Evolutionary conservation across 1,140 invertebrate species (phyloP).

Genomic region (Pinna nobilis): DNA sequence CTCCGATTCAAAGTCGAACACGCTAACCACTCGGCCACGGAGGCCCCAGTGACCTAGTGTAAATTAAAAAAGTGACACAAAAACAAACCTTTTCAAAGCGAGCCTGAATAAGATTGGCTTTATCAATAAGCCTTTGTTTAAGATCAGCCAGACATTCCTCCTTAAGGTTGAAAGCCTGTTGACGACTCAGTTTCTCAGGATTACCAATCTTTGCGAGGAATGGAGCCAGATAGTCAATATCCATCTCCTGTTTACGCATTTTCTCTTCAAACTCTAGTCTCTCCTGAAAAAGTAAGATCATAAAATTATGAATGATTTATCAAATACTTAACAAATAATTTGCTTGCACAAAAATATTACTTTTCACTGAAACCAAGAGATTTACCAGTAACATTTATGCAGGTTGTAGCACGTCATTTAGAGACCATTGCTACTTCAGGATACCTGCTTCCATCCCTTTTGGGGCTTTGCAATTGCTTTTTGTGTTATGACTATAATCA

Average conservation of each 20-base stretch:
- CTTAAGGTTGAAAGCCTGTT: conserved; percentile 69
- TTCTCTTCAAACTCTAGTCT: conserved; percentile 69
- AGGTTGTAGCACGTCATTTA: too few species aligned
- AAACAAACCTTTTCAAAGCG: conserved; percentile 74
- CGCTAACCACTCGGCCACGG: background rate
- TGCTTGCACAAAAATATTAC: too few species aligned
- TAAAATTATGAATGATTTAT: too few species aligned
- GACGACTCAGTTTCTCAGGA: conserved; percentile 66
- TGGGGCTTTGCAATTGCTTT: too few species aligned
- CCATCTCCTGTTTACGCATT: conserved; percentile 72
- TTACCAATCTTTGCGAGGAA: conserved; percentile 74
- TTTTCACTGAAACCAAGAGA: too few species aligned
- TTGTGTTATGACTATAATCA: too few species aligned
- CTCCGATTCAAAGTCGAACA: background rate
- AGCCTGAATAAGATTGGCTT: conserved; percentile 75
- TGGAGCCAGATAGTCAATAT: conserved; percentile 75
- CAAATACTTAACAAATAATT: too few species aligned
- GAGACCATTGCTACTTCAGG: too few species aligned
- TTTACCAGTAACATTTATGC: too few species aligned
- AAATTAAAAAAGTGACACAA: background rate
- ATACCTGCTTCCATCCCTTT: too few species aligned
- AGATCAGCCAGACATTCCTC: conserved; percentile 73
- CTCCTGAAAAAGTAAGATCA: conserved; percentile 69
- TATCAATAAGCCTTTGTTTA: conserved; percentile 74
- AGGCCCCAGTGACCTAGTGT: background rate